Conservation (phyloP, 2,888 invertebrate species). For the Dryocosmus kuriphilus region DNA sequence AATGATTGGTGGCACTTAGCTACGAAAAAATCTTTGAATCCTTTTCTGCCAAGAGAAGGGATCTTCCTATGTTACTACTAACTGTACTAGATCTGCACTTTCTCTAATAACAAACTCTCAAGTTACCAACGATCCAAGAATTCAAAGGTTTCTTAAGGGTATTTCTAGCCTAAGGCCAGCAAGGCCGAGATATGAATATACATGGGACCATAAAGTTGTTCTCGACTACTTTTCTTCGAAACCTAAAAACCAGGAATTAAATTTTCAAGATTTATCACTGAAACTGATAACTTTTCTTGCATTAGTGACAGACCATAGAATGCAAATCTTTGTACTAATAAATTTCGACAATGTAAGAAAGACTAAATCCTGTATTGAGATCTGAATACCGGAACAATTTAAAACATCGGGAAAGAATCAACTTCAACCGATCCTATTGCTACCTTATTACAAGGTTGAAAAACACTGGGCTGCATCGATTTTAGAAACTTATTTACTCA, state of each 20-base stretch:
- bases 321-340: background rate
- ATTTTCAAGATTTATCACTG: background rate
- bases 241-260: too few relatives aligned
- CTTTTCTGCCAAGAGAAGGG: background rate
- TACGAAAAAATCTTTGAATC: background rate
- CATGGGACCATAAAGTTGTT: too few relatives aligned
- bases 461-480: too few relatives aligned
- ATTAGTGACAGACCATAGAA: background rate
- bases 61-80: background rate
- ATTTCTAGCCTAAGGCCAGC: too few relatives aligned
- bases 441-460: too few relatives aligned
- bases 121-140: slow-evolving; percentile 5
- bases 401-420: background rate
- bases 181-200: too few relatives aligned
- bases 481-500: too few relatives aligned
- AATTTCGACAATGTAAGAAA: background rate
- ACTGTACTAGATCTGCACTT: slow-evolving; percentile 5
- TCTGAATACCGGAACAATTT: background rate
- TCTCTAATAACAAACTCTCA: background rate
- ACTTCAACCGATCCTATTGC: too few relatives aligned
- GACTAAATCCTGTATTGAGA: background rate
- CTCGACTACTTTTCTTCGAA: too few relatives aligned
- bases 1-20: slow-evolving; percentile 31
- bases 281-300: too few relatives aligned
- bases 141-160: background rate